phyloP scores from a whole-genome alignment of 1,140 invertebrate genomes.

The Tetraneura akinire region DNA sequence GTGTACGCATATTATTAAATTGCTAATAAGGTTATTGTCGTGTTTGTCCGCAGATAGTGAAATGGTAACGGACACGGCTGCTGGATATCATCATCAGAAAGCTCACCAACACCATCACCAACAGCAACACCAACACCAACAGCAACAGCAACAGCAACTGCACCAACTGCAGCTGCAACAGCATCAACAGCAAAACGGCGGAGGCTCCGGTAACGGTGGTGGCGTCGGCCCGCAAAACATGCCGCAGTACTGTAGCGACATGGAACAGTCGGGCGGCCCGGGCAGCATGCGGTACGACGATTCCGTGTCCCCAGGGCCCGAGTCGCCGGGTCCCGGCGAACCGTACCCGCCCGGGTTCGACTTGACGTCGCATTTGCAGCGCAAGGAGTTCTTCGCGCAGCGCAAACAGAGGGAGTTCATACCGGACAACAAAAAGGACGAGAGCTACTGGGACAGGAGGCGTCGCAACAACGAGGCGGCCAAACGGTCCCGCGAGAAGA shows the following conservation, averaged over 20 bases:
- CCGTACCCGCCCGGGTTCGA: slow-evolving; percentile 60
- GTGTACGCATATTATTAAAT: too few relatives aligned
- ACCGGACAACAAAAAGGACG: slow-evolving; percentile 95
- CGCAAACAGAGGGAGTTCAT: slow-evolving; percentile 95
- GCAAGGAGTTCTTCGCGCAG: slow-evolving; percentile 80
- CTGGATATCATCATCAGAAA: slow-evolving; percentile 33
- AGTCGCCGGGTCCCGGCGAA: slow-evolving; percentile 54
- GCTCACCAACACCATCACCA: slow-evolving; percentile 50
- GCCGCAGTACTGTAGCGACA: slow-evolving; percentile 56
- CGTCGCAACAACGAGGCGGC: slow-evolving; percentile 95
- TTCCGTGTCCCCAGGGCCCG: slow-evolving; percentile 45
- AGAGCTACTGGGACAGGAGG: slow-evolving; percentile 94
- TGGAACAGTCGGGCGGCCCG: slow-evolving; percentile 53
- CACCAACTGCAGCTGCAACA: slow-evolving; percentile 56
- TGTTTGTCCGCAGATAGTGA: not conserved
- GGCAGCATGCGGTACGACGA: slow-evolving; percentile 56
- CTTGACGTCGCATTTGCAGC: slow-evolving; percentile 61
- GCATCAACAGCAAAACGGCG: slow-evolving; percentile 54
- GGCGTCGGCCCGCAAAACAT: slow-evolving; percentile 20
- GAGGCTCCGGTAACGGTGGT: not conserved
- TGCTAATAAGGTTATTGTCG: too few relatives aligned
- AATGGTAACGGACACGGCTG: slow-evolving; percentile 45
- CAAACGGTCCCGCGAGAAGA: slow-evolving; percentile 90
- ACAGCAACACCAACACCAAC: not conserved
- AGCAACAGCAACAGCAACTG: slow-evolving; percentile 52